Evolutionary conservation across 92 coral and sea anemone species (phyloP).

Genomic region (Zoanthus solanderi): DNA sequence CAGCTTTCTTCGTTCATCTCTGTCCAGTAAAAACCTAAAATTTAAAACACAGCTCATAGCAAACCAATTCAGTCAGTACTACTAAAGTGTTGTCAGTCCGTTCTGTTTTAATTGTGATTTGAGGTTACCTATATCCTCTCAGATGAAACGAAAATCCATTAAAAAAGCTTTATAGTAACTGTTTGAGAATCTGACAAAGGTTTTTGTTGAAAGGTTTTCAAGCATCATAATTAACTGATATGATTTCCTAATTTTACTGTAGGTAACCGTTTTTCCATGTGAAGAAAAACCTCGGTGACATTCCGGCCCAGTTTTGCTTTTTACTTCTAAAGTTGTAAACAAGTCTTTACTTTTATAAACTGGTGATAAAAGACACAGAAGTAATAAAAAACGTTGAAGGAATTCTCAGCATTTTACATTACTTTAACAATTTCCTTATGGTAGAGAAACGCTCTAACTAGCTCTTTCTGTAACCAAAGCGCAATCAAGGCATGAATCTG

Average conservation of each 20-base stretch:
- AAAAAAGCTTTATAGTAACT: neutral
- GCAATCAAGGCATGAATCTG: neutral
- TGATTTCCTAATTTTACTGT: neutral
- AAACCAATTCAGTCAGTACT: too few relatives aligned
- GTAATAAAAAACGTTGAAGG: neutral
- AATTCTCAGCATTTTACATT: conserved; percentile 20
- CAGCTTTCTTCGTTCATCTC: too few relatives aligned
- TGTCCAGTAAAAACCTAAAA: too few relatives aligned
- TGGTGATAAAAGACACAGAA: neutral
- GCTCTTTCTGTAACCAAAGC: neutral
- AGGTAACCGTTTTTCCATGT: neutral
- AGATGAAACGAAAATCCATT: neutral
- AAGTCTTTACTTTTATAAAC: neutral
- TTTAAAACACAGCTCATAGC: too few relatives aligned
- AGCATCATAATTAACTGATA: too few relatives aligned
- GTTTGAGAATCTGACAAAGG: neutral
- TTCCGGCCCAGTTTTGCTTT: neutral
- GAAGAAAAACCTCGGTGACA: too few relatives aligned
- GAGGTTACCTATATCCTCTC: neutral
- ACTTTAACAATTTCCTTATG: conserved; percentile 40
- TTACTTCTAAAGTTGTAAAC: neutral
- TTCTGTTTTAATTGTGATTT: too few relatives aligned
- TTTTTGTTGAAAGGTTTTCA: neutral
- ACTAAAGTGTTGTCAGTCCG: too few relatives aligned
- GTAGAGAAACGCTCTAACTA: neutral